These are phyloP conservation scores for Lasioglossum lativentre DNA, from an alignment of 2,888 invertebrate genomes.

Conservation along the genomic window DNA sequence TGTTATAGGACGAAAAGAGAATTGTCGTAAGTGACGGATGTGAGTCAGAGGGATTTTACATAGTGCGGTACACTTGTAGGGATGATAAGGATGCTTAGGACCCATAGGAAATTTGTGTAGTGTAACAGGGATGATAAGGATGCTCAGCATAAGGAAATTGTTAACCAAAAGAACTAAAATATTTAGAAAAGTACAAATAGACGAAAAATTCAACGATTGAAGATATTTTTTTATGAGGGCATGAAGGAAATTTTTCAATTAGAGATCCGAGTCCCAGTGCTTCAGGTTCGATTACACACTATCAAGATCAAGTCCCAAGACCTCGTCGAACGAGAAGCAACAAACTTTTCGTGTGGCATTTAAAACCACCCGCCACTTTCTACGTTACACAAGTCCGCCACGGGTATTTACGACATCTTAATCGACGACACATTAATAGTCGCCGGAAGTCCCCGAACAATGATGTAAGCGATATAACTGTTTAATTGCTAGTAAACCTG, in stretches of 20 bases:
- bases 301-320: slow-evolving; percentile 1
- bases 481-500: slow-evolving; percentile 3
- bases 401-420: slow-evolving; percentile 22
- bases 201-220: background rate
- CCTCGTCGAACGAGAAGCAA: background rate
- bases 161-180: background rate
- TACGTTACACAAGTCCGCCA: slow-evolving; percentile 33
- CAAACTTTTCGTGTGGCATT: slow-evolving; percentile 29
- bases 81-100: too few species aligned
- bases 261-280: background rate
- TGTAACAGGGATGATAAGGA: background rate
- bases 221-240: background rate
- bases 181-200: background rate
- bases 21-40: too few species aligned
- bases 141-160: too few species aligned
- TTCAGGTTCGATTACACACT: background rate
- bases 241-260: background rate
- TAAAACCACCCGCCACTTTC: slow-evolving; percentile 37
- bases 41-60: too few species aligned
- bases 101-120: background rate
- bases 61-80: too few species aligned
- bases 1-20: background rate
- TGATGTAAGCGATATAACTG: slow-evolving; percentile 31
- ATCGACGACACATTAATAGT: slow-evolving; percentile 31
- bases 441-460: slow-evolving; percentile 25